Conservation (phyloP, 2,797 vertebrate genomes). For the Amblyraja radiata region DNA sequence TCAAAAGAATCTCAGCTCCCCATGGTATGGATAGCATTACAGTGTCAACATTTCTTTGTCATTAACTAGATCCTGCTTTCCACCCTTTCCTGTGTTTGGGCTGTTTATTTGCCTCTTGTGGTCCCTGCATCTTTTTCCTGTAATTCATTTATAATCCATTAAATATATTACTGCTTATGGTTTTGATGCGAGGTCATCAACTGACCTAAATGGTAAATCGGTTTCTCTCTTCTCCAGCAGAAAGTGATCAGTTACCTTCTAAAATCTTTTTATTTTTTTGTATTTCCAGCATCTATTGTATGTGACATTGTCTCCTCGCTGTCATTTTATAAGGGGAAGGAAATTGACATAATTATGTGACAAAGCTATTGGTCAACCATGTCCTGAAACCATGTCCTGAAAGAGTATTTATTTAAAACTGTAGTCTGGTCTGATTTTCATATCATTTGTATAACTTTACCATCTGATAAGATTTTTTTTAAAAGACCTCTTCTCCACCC, state of each 20-base stretch:
- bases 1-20: slow-evolving; percentile 51
- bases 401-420: not conserved
- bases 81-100: not conserved
- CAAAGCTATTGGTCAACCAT: not conserved
- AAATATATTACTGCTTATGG: not conserved
- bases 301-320: not conserved
- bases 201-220: not conserved
- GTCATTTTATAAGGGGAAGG: not conserved
- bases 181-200: not conserved
- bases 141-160: not conserved
- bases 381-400: not conserved
- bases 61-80: not conserved
- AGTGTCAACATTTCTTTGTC: not conserved
- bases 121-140: not conserved
- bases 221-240: not conserved
- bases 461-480: not conserved
- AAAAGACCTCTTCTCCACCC: not conserved
- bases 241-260: not conserved
- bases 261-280: not conserved
- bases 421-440: not conserved
- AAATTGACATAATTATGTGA: not conserved
- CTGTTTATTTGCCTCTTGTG: too few species aligned
- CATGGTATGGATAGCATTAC: slow-evolving; percentile 53
- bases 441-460: not conserved
- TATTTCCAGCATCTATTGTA: not conserved